Conservation (phyloP, 2,888 invertebrate genomes). For the Thymelicus sylvestris region DNA sequence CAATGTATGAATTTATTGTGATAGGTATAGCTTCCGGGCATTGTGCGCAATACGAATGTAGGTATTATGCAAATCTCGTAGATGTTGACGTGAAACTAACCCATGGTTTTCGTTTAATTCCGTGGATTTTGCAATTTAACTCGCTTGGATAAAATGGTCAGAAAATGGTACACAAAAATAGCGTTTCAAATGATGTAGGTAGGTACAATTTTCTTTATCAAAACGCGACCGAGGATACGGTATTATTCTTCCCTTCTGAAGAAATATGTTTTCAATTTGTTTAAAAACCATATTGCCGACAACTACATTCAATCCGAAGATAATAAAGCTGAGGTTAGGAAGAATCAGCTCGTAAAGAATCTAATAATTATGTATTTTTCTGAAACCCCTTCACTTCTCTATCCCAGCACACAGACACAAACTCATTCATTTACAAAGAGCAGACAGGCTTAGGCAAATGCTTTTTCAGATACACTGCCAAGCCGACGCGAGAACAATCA, state of each 20-base stretch:
- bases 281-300: no score
- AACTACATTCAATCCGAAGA: no score
- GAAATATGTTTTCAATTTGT: no score
- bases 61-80: constrained; percentile 41
- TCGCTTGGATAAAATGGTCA: no score
- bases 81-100: constrained; percentile 38
- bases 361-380: no score
- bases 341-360: no score
- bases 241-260: no score
- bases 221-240: no score
- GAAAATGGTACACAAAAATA: neutral
- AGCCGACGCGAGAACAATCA: constrained; percentile 11
- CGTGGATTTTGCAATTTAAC: constrained; percentile 12
- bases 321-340: no score
- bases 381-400: no score
- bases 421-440: neutral
- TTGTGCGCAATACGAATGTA: constrained; percentile 41
- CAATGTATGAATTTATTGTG: constrained; percentile 33
- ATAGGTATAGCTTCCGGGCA: constrained; percentile 43
- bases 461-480: neutral
- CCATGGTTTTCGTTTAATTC: constrained; percentile 1
- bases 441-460: neutral
- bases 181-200: no score
- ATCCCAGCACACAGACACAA: neutral
- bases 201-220: no score